These are phyloP conservation scores for Apomyelois bistriatella DNA, from an alignment of 2,888 invertebrate species.

Conservation along the genomic window DNA sequence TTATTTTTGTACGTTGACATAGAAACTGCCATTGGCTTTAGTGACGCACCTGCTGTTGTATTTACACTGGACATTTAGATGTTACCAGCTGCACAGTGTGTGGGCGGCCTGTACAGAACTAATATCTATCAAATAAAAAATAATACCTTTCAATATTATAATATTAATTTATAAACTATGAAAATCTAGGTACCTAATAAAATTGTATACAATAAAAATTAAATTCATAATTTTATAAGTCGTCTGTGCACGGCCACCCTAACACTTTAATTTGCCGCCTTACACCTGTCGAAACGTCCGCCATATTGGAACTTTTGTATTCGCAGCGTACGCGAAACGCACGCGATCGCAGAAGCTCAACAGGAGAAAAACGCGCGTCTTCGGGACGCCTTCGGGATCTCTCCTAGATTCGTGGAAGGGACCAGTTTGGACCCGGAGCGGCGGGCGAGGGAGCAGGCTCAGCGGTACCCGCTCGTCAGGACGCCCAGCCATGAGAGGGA, in stretches of 20 bases:
- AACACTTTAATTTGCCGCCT: neutral
- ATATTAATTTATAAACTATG: no score
- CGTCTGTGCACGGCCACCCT: no score
- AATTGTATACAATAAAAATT: no score
- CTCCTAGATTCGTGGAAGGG: slow-evolving; percentile 95
- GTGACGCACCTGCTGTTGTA: neutral
- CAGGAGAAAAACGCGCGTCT: slow-evolving; percentile 96
- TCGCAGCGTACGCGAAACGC: slow-evolving; percentile 93
- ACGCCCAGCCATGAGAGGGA: slow-evolving; percentile 85
- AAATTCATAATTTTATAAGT: no score
- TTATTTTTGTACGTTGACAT: neutral
- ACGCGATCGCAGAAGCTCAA: slow-evolving; percentile 97
- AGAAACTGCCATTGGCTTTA: neutral
- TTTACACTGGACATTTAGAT: neutral
- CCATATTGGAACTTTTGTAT: slow-evolving; percentile 7
- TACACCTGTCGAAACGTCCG: neutral
- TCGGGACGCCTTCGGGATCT: slow-evolving; percentile 96
- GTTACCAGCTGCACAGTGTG: neutral
- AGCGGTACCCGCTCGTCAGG: slow-evolving; percentile 85
- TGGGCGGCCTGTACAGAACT: no score
- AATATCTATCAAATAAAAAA: no score
- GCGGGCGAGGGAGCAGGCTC: slow-evolving; percentile 74
- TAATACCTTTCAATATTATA: no score
- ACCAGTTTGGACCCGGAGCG: slow-evolving; percentile 92
- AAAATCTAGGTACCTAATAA: no score